A percentile compares a stretch with the other conserved stretches of the same genome.
phyloP scores from a whole-genome alignment of 2,797 vertebrate genomes.

The Callimico goeldii region DNA sequence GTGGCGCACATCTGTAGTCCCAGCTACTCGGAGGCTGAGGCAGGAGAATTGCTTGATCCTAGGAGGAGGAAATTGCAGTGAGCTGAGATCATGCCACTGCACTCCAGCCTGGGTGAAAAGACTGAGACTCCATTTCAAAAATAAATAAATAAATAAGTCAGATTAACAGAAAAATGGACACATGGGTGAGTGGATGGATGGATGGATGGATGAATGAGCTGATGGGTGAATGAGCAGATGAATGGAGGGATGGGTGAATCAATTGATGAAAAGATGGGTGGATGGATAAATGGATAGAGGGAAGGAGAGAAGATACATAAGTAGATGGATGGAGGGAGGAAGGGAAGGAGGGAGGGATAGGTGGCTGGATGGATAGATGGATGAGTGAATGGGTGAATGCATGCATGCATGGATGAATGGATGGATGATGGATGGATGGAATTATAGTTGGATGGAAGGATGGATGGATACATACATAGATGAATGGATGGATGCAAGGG shows the following conservation, averaged over 20 bases:
- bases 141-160: background rate
- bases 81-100: too few species aligned
- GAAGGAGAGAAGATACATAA: background rate
- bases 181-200: background rate
- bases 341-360: too few species aligned
- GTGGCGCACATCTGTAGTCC: background rate
- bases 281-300: background rate
- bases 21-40: too few species aligned
- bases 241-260: too few species aligned
- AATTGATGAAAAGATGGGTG: background rate
- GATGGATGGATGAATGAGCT: background rate
- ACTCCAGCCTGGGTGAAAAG: too few species aligned
- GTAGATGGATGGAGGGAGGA: background rate
- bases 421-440: background rate
- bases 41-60: too few species aligned
- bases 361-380: accelerated
- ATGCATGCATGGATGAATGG: background rate
- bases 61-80: too few species aligned
- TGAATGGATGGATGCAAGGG: too few species aligned
- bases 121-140: background rate
- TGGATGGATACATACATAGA: too few species aligned
- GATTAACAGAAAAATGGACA: background rate
- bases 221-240: background rate
- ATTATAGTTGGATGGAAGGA: too few species aligned
- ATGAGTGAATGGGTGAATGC: background rate